phyloP scores from a whole-genome alignment of 2,888 invertebrate genomes.

The Drosophila prolongata region DNA sequence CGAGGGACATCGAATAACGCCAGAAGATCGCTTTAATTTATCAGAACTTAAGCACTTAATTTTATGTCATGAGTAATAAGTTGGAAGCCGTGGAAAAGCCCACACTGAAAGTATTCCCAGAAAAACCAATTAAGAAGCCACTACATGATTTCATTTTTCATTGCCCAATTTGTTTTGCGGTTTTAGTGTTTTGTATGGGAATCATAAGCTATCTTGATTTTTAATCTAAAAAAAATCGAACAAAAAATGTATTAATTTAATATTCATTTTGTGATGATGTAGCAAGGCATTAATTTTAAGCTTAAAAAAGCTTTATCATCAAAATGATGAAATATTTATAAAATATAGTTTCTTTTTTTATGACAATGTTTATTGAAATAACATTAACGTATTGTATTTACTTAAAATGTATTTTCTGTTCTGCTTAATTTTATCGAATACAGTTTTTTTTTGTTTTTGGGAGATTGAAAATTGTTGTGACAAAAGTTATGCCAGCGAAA shows the following conservation, averaged over 20 bases:
- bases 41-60: background rate
- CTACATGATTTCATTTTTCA: background rate
- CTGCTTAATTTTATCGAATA: background rate
- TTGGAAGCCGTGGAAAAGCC: background rate
- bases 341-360: too few relatives aligned
- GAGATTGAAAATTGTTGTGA: slow-evolving; percentile 10
- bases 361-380: background rate
- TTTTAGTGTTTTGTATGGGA: too few relatives aligned
- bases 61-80: background rate
- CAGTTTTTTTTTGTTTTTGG: background rate
- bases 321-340: too few relatives aligned
- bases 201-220: too few relatives aligned
- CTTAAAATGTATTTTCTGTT: too few relatives aligned
- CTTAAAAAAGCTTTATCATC: too few relatives aligned
- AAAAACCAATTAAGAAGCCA: background rate
- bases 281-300: too few relatives aligned
- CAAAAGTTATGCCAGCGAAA: slow-evolving; percentile 19
- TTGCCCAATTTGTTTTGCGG: background rate
- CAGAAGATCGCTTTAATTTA: background rate
- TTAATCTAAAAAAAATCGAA: too few relatives aligned
- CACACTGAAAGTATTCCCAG: background rate
- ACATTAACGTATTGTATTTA: background rate
- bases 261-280: too few relatives aligned
- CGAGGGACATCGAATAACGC: background rate
- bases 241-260: too few relatives aligned